Conservation (phyloP, 2,888 invertebrate species). For the Gymnosoma rotundatum region DNA sequence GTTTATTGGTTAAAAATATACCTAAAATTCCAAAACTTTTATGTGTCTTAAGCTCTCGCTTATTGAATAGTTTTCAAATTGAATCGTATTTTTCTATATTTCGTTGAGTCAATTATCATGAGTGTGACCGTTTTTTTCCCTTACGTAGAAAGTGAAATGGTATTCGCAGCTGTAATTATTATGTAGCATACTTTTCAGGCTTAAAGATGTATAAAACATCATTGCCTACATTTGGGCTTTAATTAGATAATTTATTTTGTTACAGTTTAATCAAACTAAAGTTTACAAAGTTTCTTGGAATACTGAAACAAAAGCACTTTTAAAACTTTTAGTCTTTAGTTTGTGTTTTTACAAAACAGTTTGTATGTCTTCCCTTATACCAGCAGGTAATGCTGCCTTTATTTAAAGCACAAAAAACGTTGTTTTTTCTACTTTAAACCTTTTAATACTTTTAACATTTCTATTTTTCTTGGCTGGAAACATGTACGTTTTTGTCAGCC, state of each 20-base stretch:
- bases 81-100: constrained; percentile 16
- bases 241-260: constrained; percentile 35
- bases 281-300: constrained; percentile 9
- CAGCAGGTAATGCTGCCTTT: constrained; percentile 39
- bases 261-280: constrained; percentile 19
- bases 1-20: background rate
- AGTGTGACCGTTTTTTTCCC: background rate
- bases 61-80: constrained; percentile 39
- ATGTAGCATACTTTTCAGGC: constrained; percentile 13
- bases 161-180: background rate
- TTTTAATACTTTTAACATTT: constrained; percentile 58
- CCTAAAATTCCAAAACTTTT: background rate
- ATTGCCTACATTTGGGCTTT: constrained; percentile 33
- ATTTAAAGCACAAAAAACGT: constrained; percentile 27
- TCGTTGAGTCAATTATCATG: background rate
- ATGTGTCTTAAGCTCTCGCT: background rate
- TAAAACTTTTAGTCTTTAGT: constrained; percentile 41
- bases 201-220: background rate
- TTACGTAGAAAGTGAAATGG: background rate
- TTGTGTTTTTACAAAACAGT: constrained; percentile 3
- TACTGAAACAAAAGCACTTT: constrained; percentile 17
- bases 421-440: constrained; percentile 43
- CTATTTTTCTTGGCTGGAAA: constrained; percentile 38
- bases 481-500: constrained; percentile 54
- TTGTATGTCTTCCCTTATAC: background rate